A percentile compares a stretch with the other conserved stretches of the same genome.
phyloP scores from a whole-genome alignment of 2,888 invertebrate genomes.

The Antheraea yamamai region DNA sequence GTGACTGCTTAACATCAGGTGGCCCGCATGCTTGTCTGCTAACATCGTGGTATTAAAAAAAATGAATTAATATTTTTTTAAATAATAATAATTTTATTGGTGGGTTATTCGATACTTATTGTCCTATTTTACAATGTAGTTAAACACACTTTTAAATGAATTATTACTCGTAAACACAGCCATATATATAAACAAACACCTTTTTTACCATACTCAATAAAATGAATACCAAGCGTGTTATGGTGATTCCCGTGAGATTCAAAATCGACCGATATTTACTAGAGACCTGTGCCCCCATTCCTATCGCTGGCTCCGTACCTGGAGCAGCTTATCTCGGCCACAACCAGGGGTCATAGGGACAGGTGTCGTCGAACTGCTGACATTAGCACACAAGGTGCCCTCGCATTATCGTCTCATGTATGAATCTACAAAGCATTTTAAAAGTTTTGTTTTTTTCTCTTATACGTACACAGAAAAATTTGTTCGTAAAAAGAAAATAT shows the following conservation, averaged over 20 bases:
- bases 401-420: constrained; percentile 36
- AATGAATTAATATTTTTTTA: background rate
- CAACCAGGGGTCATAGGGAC: constrained; percentile 37
- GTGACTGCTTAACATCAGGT: no score
- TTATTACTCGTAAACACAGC: background rate
- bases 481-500: background rate
- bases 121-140: background rate
- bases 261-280: background rate
- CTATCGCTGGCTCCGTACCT: constrained; percentile 13
- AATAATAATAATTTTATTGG: background rate
- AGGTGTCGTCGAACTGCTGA: constrained; percentile 45
- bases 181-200: background rate
- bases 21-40: no score
- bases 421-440: constrained; percentile 18
- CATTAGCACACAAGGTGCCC: constrained; percentile 49
- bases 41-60: no score
- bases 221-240: background rate
- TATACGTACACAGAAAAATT: background rate
- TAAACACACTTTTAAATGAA: background rate
- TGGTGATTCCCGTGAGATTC: background rate
- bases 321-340: constrained; percentile 31
- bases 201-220: background rate
- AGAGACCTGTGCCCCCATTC: background rate
- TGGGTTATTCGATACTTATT: background rate
- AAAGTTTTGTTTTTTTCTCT: constrained; percentile 22